phyloP scores from a whole-genome alignment of 1,140 invertebrate species.

The Ylistrum balloti region DNA sequence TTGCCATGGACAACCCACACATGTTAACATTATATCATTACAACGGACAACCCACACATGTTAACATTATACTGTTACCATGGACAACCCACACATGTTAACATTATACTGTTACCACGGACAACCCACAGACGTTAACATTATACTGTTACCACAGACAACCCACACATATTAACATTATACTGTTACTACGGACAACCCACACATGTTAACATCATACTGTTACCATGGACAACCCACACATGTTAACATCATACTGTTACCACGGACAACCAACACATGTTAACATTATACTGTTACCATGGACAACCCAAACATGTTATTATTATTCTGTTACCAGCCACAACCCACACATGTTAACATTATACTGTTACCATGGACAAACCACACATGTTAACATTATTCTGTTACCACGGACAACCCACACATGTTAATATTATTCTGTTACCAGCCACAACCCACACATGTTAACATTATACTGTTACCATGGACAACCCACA shows the following conservation, averaged over 20 bases:
- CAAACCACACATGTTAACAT: too few species aligned
- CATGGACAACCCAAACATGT: background rate
- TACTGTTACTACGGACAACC: background rate
- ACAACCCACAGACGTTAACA: background rate
- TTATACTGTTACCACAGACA: background rate
- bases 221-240: background rate
- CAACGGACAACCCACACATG: background rate
- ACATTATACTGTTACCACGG: background rate
- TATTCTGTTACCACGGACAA: too few species aligned
- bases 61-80: background rate
- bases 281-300: too few species aligned
- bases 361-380: too few species aligned
- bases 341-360: too few species aligned
- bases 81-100: background rate
- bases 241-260: background rate
- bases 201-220: background rate
- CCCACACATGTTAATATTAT: too few species aligned
- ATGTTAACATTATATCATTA: background rate
- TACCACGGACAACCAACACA: too few species aligned
- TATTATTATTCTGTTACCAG: background rate
- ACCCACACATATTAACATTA: background rate
- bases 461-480: too few species aligned
- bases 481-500: too few species aligned
- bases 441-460: too few species aligned
- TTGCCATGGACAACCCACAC: background rate